Percentiles rank a stretch among this genome's conserved stretches.
phyloP scores from a whole-genome alignment of 2,113 vertebrate genomes.

The Nannospalax galili region DNA sequence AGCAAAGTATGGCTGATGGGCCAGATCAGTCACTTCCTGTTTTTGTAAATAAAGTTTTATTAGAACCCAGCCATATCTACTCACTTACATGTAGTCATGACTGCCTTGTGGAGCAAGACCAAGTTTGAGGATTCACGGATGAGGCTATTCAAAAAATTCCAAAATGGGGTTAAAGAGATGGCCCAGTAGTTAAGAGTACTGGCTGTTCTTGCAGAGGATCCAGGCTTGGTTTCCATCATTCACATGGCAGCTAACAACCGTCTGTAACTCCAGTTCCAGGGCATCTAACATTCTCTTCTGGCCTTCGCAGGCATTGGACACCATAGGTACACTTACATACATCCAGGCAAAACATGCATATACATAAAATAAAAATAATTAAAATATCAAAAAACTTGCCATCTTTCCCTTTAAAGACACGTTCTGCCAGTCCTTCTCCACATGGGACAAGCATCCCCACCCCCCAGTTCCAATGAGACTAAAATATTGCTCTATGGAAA shows the following conservation, averaged over 20 bases:
- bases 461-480: not conserved
- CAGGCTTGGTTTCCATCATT: no score
- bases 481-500: not conserved
- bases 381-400: not conserved
- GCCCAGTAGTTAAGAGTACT: no score
- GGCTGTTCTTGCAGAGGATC: no score
- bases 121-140: not conserved
- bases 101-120: not conserved
- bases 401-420: not conserved
- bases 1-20: not conserved
- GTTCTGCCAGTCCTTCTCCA: not conserved
- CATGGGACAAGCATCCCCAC: not conserved
- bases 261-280: no score
- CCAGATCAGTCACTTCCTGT: not conserved
- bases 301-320: no score
- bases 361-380: no score
- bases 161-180: not conserved
- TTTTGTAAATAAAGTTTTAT: conserved; percentile 32
- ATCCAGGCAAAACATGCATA: no score
- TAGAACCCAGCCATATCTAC: not conserved
- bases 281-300: no score
- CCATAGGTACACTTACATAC: no score
- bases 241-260: no score
- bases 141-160: not conserved
- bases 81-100: not conserved